Conservation (phyloP, 92 coral and sea anemone genomes). For the Zoanthus sansibaricus region DNA sequence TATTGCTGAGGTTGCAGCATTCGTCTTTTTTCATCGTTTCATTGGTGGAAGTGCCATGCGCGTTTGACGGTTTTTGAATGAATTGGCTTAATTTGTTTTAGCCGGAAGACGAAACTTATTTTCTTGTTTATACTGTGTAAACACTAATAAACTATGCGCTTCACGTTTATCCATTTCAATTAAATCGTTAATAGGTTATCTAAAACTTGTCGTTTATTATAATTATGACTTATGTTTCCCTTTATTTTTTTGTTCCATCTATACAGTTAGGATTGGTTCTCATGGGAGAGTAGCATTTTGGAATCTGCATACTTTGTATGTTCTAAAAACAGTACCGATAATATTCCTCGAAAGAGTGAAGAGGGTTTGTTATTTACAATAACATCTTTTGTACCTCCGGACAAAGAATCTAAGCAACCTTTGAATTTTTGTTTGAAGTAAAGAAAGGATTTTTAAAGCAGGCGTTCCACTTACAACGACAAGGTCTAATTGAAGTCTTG, state of each 20-base stretch:
- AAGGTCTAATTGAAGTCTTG: too few species aligned
- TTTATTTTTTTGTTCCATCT: not conserved
- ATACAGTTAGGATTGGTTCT: not conserved
- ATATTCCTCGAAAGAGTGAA: too few species aligned
- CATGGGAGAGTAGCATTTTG: not conserved
- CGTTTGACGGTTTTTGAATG: not conserved
- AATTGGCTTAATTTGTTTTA: not conserved
- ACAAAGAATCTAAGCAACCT: too few species aligned
- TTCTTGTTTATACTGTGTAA: slow-evolving; percentile 16
- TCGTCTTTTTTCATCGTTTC: not conserved
- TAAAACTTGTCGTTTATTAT: not conserved
- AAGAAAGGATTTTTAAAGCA: too few species aligned
- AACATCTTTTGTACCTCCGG: too few species aligned
- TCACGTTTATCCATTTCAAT: not conserved
- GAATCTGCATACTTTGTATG: not conserved
- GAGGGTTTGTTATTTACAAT: too few species aligned
- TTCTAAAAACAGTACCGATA: too few species aligned
- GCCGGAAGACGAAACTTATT: not conserved
- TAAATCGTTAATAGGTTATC: not conserved
- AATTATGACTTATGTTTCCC: not conserved
- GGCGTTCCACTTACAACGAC: too few species aligned
- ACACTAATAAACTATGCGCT: slow-evolving; percentile 11
- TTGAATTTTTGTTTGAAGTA: too few species aligned
- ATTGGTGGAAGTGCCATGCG: not conserved
- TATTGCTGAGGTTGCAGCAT: not conserved